Conservation (phyloP, 2,888 invertebrate species). For the Euclidia mi region DNA sequence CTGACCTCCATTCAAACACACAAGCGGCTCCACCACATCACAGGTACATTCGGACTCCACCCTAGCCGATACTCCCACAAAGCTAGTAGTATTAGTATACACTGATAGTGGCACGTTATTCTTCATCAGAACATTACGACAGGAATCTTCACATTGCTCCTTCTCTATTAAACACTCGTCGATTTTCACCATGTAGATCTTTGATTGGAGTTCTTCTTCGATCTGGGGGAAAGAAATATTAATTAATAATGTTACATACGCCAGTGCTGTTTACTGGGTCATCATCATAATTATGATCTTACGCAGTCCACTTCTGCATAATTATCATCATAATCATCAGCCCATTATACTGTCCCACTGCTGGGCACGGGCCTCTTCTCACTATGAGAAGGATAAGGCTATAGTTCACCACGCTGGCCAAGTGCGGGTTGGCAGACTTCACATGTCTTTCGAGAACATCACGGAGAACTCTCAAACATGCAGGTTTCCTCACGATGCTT, state of each 20-base stretch:
- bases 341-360: no score
- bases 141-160: slow-evolving; percentile 93
- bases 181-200: slow-evolving; percentile 96
- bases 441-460: no score
- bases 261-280: not conserved
- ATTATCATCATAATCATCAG: no score
- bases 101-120: slow-evolving; percentile 94
- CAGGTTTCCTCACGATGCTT: no score
- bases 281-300: no score
- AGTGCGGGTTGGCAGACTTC: no score
- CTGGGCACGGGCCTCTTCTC: no score
- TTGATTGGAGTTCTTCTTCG: slow-evolving; percentile 92
- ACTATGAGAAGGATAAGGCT: no score
- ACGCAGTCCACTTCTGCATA: no score
- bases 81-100: slow-evolving; percentile 97
- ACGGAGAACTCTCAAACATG: no score
- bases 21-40: slow-evolving; percentile 84
- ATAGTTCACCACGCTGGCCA: no score
- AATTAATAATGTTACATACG: not conserved
- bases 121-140: slow-evolving; percentile 94
- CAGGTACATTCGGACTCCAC: slow-evolving; percentile 95
- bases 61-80: slow-evolving; percentile 97
- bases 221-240: slow-evolving; percentile 77
- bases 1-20: slow-evolving; percentile 95
- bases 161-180: slow-evolving; percentile 96